Evolutionary conservation across 23 tunicate species (phyloP), one percentile per base, ranked within the genome.

Genomic region (Botrylloides violaceus): DNA sequence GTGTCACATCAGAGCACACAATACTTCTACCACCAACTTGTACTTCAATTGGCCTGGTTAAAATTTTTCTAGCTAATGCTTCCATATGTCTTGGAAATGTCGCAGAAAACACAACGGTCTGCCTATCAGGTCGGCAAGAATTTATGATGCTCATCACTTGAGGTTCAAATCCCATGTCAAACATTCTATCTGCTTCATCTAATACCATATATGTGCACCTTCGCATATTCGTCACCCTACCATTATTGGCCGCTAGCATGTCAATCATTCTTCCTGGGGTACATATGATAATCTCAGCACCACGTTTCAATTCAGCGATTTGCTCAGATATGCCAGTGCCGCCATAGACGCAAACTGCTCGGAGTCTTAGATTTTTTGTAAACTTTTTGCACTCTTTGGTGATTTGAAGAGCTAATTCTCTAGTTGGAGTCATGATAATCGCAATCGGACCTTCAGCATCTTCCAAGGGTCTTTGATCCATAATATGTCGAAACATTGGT

Each of bases 241-340:
- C 99, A 70, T 72, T 82, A 57, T 95, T 95, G 12, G 82, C 99
- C 28, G 91, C 73, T 32, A 95, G 70, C 99, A 95, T 95, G 80
- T 95, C 99, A 68, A 95, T 95, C 99, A 95, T 95, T 61, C 99
- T 55, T 21, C 99, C 99, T 2, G 99, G 99, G 26, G 99, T 95
- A 63, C 99, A 95, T 2, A 95, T 86, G 2, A 95, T 95, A 29
- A 95, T 95, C 78, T 95, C 99, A 12, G 99, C 99, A 62, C 99
- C 99, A 61, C 99, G 73, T 36, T 95, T 95, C 25, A 95, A 59
- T 55, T 95, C 99, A 6, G 99, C 99, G 43, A 95, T 95, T 75
- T 95, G 99, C 56, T 95, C 99, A 12, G 99, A 95, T 9, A 95
- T 95, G 7, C 99, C 99, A 21, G 99, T 95, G 21, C 99, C 99